phyloP scores from a whole-genome alignment of 2,888 invertebrate genomes.

The Busseola fusca region DNA sequence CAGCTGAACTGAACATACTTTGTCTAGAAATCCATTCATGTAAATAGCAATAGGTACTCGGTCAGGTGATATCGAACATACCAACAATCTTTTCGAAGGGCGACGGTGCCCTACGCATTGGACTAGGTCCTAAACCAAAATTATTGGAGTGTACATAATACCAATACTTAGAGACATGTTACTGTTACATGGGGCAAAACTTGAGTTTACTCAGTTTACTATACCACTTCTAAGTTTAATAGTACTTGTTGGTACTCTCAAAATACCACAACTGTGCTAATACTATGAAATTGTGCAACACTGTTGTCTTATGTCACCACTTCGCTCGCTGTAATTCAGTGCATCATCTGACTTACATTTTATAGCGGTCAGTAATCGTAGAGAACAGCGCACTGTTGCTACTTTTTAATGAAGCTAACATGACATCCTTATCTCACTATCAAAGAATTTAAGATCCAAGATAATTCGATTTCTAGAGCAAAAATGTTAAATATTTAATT shows the following conservation, averaged over 20 bases:
- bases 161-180: not conserved
- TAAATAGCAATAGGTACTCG: not conserved
- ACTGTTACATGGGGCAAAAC: not conserved
- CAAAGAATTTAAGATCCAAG: slow-evolving; percentile 8
- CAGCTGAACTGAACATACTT: not conserved
- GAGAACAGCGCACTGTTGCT: not conserved
- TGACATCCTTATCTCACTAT: not conserved
- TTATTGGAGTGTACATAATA: not conserved
- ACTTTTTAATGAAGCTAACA: not conserved
- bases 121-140: not conserved
- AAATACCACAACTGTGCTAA: slow-evolving; percentile 36
- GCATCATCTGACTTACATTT: slow-evolving; percentile 7
- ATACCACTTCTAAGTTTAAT: slow-evolving; percentile 44
- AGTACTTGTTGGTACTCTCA: slow-evolving; percentile 23
- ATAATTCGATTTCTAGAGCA: not conserved
- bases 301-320: slow-evolving; percentile 42
- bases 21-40: not conserved
- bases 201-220: slow-evolving; percentile 31
- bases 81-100: not conserved
- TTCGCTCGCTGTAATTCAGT: slow-evolving; percentile 6
- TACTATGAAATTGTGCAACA: slow-evolving; percentile 45
- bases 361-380: not conserved
- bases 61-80: not conserved
- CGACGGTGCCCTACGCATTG: not conserved
- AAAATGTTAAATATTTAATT: slow-evolving; percentile 10